phyloP scores from a whole-genome alignment of 2,888 invertebrate genomes.

The Busseola fusca region DNA sequence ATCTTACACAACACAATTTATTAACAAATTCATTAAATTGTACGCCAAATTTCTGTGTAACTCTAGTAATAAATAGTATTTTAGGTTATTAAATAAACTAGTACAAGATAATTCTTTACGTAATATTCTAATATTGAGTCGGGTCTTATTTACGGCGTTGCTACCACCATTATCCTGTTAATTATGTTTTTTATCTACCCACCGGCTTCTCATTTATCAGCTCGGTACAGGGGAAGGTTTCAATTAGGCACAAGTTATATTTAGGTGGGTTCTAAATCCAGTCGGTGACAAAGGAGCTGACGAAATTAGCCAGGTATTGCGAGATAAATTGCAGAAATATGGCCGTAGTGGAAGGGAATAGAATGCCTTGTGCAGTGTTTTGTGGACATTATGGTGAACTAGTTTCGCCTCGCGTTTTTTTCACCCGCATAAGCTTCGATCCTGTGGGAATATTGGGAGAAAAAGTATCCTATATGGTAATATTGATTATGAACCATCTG shows the following conservation, averaged over 20 bases:
- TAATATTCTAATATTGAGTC: slow-evolving; percentile 57
- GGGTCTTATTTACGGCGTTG: slow-evolving; percentile 55
- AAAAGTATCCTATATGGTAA: too few species aligned
- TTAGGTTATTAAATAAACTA: slow-evolving; percentile 37
- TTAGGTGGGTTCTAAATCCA: slow-evolving; percentile 51
- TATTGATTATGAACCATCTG: too few species aligned
- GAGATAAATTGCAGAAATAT: slow-evolving; percentile 57
- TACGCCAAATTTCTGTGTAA: slow-evolving; percentile 10
- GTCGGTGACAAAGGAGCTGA: slow-evolving; percentile 58
- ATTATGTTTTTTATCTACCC: slow-evolving; percentile 57
- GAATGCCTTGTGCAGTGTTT: slow-evolving; percentile 56
- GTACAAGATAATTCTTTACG: slow-evolving; percentile 38
- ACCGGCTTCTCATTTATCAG: slow-evolving; percentile 54
- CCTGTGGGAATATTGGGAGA: too few species aligned
- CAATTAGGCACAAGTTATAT: slow-evolving; percentile 61
- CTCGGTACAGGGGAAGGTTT: slow-evolving; percentile 42
- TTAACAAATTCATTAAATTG: slow-evolving; percentile 42
- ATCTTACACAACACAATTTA: too few species aligned
- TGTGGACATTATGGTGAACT: slow-evolving; percentile 15
- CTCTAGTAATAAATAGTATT: slow-evolving; percentile 39
- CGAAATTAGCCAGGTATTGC: slow-evolving; percentile 59
- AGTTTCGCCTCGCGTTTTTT: too few species aligned
- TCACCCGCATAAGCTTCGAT: too few species aligned
- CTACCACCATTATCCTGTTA: slow-evolving; percentile 47
- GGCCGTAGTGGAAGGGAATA: slow-evolving; percentile 38